Base-by-base conservation (phyloP, 2,888 invertebrate genomes). In the Operophtera brumata region DNA sequence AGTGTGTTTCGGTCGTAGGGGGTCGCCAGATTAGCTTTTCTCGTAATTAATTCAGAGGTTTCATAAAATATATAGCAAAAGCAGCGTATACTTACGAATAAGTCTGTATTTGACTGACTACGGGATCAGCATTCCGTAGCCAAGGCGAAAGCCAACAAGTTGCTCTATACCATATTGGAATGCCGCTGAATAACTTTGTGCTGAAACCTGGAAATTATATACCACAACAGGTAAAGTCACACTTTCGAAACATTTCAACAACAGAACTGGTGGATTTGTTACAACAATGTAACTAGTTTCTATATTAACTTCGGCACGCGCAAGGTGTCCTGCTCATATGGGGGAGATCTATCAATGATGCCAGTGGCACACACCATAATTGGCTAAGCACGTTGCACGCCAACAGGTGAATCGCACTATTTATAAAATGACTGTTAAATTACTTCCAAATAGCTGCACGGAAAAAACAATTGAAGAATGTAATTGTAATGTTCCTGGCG, bases 351-450 rank as follows among this genome's bases (percentile, higher is more conserved):
- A 81, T 83, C 80, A 80, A 79, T 80, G 77, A 74, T 66, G 67
- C 57, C 47, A 44, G 39, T 37, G 40, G 44, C 68, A 61, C 66
- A 73, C 73, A 73, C 77, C 66, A 66, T 84, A 85, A 82, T 84
- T 81, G 82, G 77, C 64, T 67, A 71, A 75, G 64, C 68, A 67
- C 70, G 71, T 68, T 75, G 70, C 71, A 50, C 49, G 54, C 63
- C 53, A 68, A 77, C 87, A 88, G 85, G 84, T 86, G 86, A 77
- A 79, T 76, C 71, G 64, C 61, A 66, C 70, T 76, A 75, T 78
- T 75, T 75, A 74, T 70, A 72, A 70, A 61, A 62, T 62, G 59
- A 57, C 55, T 67, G 65, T 70, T 67, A 69, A 64, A 70, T 70
- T 69, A 61, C 54, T 43, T 47, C 48, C 48, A 55, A 59, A 61